Base-by-base conservation (phyloP, 2,888 invertebrate genomes). In the Polydrusus tereticollis region DNA sequence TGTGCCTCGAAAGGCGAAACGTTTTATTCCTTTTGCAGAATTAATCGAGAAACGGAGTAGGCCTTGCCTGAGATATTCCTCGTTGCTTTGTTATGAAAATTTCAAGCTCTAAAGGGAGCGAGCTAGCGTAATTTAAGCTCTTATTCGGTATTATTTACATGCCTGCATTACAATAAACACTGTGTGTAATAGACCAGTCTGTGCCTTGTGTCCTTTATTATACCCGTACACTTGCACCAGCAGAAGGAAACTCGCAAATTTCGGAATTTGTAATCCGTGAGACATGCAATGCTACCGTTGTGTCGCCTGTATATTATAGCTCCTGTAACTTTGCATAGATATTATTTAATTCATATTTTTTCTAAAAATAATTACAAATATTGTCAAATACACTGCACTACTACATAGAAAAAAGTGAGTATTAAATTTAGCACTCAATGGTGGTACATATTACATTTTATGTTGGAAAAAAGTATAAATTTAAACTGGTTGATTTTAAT, bases 111-210 rank as follows among this genome's bases (percentile, higher is more conserved):
- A 52, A 65, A 65, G 57, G 55, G 65, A 38, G 55, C 41, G 38
- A 55, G 65, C 43, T 62, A 59, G 59, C 75, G 80, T 79, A 79
- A 80, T 78, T 79, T 80, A 79, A 78, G 78, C 74, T 77, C 78
- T 78, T 77, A 77, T 73, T 68, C 71, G 77, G 75, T 77, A 78
- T 80, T 79, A 80, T 80, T 80, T 80, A 80, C 79, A 77, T 75
- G 76, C 76, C 73, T 75, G 76, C 75, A 76, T 77, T 75, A 75
- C 69, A 78, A 79, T 79, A 79, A 79, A 79, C 77, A 77, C 77
- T 69, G 74, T 73, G 77, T 78, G 77, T 78, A 78, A 79, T 79
- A 78, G 78, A 65, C 62, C 62, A 62, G 62, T 33, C 62, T 47
- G 62, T 62, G 62, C 62, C 62, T 62, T 47, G 62, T 47, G 62